phyloP scores from a whole-genome alignment of 30 jellyfish, hydroid and myxozoan genomes.

The Nemopilema nomurai region DNA sequence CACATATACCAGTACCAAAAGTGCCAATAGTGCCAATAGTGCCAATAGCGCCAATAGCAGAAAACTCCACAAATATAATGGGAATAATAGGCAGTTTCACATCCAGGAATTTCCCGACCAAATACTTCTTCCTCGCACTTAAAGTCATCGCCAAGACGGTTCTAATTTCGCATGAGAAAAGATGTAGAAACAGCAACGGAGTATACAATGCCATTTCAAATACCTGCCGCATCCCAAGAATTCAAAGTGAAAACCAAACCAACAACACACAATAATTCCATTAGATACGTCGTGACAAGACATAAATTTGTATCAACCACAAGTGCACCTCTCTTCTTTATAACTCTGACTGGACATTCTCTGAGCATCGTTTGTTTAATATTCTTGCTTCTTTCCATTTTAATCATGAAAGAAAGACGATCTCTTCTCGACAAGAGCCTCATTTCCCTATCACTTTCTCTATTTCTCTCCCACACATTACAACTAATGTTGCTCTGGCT shows the following conservation, averaged over 20 bases:
- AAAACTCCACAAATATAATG: no score
- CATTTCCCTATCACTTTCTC: background rate
- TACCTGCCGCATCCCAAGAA: constrained; percentile 1
- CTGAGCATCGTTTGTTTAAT: background rate
- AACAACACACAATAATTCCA: background rate
- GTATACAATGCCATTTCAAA: background rate
- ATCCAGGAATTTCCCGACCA: background rate
- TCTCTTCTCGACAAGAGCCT: constrained; percentile 1
- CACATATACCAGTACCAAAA: no score
- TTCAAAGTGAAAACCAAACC: background rate
- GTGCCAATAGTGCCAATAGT: no score
- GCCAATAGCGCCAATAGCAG: no score
- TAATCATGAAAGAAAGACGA: background rate
- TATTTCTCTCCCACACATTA: constrained; percentile 8
- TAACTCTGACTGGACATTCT: constrained; percentile 12
- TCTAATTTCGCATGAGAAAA: background rate
- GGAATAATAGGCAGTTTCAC: no score
- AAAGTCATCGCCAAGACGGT: constrained; percentile 13
- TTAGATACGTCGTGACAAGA: background rate
- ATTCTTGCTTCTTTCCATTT: background rate
- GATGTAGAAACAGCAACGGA: constrained; percentile 5
- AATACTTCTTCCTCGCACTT: constrained; percentile 7
- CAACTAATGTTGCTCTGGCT: background rate
- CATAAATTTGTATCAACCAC: no score
- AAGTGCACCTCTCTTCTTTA: background rate